A percentile compares a stretch with the other conserved stretches of the same genome.
phyloP scores from a whole-genome alignment of 2,797 vertebrate species.

The Choloepus didactylus region DNA sequence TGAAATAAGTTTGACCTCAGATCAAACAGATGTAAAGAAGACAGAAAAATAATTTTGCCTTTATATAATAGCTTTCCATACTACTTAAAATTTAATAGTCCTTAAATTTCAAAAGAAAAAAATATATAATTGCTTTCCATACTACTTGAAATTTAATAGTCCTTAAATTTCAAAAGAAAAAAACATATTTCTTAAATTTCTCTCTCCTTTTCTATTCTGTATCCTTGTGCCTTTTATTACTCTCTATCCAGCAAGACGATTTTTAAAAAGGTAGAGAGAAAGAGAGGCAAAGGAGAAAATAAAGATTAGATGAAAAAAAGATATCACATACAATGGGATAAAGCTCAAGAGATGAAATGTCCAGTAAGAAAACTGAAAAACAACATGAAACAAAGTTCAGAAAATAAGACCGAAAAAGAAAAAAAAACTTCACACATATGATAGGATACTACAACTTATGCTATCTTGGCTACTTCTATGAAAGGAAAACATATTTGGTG shows the following conservation, averaged over 20 bases:
- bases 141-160: not conserved
- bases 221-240: not conserved
- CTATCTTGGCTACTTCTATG: not conserved
- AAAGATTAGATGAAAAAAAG: conserved; percentile 47
- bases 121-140: conserved; percentile 31
- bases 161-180: conserved; percentile 47
- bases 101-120: conserved; percentile 52
- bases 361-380: conserved; percentile 35
- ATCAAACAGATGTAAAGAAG: conserved; percentile 40
- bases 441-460: not conserved
- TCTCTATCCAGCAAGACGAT: not conserved
- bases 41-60: conserved; percentile 22
- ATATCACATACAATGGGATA: not conserved
- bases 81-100: not conserved
- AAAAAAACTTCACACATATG: not conserved
- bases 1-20: conserved; percentile 56
- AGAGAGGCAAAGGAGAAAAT: conserved; percentile 3
- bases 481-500: not conserved
- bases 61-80: conserved; percentile 4
- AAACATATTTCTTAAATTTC: conserved; percentile 47
- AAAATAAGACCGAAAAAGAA: not conserved
- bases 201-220: conserved; percentile 19
- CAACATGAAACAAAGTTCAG: conserved; percentile 42
- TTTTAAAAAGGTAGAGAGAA: conserved; percentile 2
- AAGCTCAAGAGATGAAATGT: not conserved